Percentiles rank a stretch among this genome's conserved stretches.
Evolutionary conservation across 2,888 invertebrate species (phyloP).

Genomic region (Cheilosia grossa): DNA sequence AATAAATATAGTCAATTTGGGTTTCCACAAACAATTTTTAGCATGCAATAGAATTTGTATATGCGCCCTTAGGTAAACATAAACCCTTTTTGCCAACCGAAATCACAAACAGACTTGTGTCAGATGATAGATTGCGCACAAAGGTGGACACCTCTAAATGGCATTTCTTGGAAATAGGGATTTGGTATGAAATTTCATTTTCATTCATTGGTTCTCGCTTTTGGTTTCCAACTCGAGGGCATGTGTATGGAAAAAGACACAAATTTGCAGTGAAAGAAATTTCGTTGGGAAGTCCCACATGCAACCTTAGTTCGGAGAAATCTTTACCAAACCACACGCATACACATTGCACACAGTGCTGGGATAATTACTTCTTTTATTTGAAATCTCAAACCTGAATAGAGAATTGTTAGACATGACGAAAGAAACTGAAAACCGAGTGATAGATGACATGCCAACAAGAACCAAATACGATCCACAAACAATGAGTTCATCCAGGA

Average conservation of each 20-base stretch:
- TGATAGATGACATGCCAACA: not conserved
- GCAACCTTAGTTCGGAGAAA: slow-evolving; percentile 29
- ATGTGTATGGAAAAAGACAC: not conserved
- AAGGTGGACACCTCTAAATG: not conserved
- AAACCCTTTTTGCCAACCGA: slow-evolving; percentile 14
- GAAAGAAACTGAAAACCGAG: not conserved
- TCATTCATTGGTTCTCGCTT: slow-evolving; percentile 16
- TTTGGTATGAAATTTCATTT: slow-evolving; percentile 24
- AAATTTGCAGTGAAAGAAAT: slow-evolving; percentile 16
- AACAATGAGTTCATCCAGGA: slow-evolving; percentile 34
- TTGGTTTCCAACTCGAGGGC: not conserved
- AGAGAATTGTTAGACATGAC: not conserved
- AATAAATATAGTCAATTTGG: slow-evolving; percentile 23
- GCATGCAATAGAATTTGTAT: slow-evolving; percentile 3
- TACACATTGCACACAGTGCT: slow-evolving; percentile 2
- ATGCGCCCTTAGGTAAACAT: not conserved
- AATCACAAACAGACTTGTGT: slow-evolving; percentile 21
- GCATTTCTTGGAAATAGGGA: slow-evolving; percentile 33
- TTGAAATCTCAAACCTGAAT: not conserved
- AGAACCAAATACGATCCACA: not conserved
- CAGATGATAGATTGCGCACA: slow-evolving; percentile 29
- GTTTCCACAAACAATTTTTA: slow-evolving; percentile 33
- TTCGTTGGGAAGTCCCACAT: slow-evolving; percentile 26
- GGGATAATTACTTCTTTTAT: slow-evolving; percentile 30
- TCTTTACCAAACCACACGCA: slow-evolving; percentile 33